Conservation (phyloP, 1,140 invertebrate genomes). For the fruit fly (Drosophila melanogaster) region DNA sequence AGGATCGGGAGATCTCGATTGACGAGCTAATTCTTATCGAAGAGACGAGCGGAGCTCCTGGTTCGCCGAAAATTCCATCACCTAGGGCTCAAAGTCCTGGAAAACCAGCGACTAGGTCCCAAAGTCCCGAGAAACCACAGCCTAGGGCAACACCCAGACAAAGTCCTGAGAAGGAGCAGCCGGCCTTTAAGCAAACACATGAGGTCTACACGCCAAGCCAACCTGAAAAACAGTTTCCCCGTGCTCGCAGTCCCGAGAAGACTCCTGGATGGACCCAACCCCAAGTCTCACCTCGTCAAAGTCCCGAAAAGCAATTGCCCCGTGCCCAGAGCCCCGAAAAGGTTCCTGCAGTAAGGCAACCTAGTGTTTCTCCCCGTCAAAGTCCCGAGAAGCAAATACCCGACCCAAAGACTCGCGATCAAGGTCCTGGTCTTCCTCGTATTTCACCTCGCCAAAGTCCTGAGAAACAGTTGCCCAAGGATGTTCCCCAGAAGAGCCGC, state of each 20-base stretch:
- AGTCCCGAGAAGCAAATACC: constrained; percentile 19
- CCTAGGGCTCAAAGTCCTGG: constrained; percentile 6
- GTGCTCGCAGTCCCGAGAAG: constrained; percentile 1
- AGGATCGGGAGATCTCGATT: constrained; percentile 30
- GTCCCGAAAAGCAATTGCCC: constrained; percentile 23
- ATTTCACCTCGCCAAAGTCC: constrained; percentile 34
- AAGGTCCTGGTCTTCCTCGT: constrained; percentile 11
- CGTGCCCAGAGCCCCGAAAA: constrained; percentile 11
- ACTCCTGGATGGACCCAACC: constrained; percentile 10
- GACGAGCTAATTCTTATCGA: constrained; percentile 63
- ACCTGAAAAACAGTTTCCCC: not conserved
- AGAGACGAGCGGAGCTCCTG: constrained; percentile 28
- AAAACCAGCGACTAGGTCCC: constrained; percentile 9
- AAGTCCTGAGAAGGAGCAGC: constrained; percentile 25
- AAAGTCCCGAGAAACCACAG: constrained; percentile 17
- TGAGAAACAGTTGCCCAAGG: constrained; percentile 31
- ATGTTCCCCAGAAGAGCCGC: constrained; percentile 10
- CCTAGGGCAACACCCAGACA: constrained; percentile 28
- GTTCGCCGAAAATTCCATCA: not conserved
- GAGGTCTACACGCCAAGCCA: not conserved
- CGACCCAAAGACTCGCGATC: constrained; percentile 12
- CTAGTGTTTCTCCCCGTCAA: not conserved
- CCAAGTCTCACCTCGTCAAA: constrained; percentile 20
- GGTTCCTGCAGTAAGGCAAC: not conserved
- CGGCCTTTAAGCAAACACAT: constrained; percentile 5